These are phyloP conservation scores for Coregonus suidteri DNA, from an alignment of 2,797 vertebrate genomes.

Conservation along the genomic window DNA sequence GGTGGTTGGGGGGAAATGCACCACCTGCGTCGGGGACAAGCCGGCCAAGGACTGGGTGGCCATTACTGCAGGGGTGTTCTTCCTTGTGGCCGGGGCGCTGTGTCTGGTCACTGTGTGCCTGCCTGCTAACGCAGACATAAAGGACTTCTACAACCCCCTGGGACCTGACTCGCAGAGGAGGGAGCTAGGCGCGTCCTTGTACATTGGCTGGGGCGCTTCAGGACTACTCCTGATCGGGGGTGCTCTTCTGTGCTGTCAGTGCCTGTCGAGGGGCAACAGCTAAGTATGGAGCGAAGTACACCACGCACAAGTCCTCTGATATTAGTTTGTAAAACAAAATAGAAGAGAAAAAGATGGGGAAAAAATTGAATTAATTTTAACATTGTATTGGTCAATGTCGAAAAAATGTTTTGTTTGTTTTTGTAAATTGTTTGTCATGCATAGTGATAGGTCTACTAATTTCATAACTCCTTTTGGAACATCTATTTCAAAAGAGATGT, in stretches of 20 bases:
- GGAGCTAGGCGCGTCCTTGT: slow-evolving; percentile 86
- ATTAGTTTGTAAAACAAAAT: too few relatives aligned
- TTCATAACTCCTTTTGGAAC: too few relatives aligned
- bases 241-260: slow-evolving; percentile 79
- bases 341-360: slow-evolving; percentile 37
- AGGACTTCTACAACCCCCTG: slow-evolving; percentile 79
- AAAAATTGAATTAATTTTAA: slow-evolving; percentile 50
- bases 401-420: background rate
- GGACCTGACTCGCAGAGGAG: slow-evolving; percentile 76
- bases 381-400: slow-evolving; percentile 53
- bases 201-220: slow-evolving; percentile 86
- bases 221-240: slow-evolving; percentile 83
- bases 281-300: slow-evolving; percentile 63
- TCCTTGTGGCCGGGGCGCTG: background rate
- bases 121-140: slow-evolving; percentile 75
- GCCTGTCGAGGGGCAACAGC: slow-evolving; percentile 55
- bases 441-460: background rate
- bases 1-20: too few relatives aligned
- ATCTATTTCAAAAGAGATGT: too few relatives aligned
- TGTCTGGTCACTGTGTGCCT: slow-evolving; percentile 76
- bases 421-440: slow-evolving; percentile 8
- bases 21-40: too few relatives aligned
- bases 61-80: too few relatives aligned
- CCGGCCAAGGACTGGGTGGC: too few relatives aligned
- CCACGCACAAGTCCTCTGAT: slow-evolving; percentile 61